phyloP scores from a whole-genome alignment of 1,140 invertebrate species.

The Drosophila lacteicornis region DNA sequence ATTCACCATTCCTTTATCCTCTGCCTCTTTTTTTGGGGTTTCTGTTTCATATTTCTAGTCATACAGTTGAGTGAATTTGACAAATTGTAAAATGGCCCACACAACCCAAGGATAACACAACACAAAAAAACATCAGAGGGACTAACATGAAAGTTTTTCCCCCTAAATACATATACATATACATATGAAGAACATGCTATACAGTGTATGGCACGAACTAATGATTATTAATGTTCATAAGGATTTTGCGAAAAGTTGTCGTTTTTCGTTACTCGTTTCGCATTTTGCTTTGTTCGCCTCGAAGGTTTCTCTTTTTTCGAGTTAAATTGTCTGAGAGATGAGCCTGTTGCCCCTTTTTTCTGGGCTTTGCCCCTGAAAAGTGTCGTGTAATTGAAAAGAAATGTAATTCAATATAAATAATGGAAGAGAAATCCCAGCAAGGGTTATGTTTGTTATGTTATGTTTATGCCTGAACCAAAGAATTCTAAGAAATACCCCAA shows the following conservation, averaged over 20 bases:
- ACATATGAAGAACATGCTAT: conserved; percentile 32
- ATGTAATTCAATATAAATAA: conserved; percentile 33
- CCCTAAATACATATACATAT: conserved; percentile 10
- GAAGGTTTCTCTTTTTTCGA: conserved; percentile 26
- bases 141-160: conserved; percentile 29
- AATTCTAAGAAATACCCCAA: background rate
- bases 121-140: conserved; percentile 16
- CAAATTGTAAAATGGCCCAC: conserved; percentile 72
- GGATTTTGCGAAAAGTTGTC: conserved; percentile 67
- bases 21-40: conserved; percentile 16
- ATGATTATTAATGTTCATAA: conserved; percentile 79
- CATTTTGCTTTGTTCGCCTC: conserved; percentile 28
- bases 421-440: background rate
- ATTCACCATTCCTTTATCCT: conserved; percentile 23
- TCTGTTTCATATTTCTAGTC: conserved; percentile 61
- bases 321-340: conserved; percentile 69
- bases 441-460: background rate
- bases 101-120: conserved; percentile 21
- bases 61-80: conserved; percentile 78
- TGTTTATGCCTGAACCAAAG: too few relatives aligned
- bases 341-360: conserved; percentile 35
- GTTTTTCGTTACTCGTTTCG: conserved; percentile 32
- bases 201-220: conserved; percentile 53
- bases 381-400: conserved; percentile 66
- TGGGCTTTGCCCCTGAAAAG: conserved; percentile 21